Percentiles rank a stretch among this genome's conserved stretches.
These are phyloP conservation scores for Lottia scabra DNA, from an alignment of 2,888 invertebrate genomes.

Conservation along the genomic window DNA sequence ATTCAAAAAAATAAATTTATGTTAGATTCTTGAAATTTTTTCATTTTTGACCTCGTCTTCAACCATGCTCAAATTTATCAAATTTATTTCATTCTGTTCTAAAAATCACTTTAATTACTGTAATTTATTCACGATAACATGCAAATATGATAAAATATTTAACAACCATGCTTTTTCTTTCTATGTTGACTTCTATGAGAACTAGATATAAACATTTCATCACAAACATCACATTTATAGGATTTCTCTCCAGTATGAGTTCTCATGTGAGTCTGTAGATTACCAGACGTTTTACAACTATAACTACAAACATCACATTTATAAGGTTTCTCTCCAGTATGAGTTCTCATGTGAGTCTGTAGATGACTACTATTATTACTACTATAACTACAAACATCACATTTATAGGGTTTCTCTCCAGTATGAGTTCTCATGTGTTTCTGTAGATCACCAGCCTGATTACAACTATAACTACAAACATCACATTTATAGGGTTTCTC, in stretches of 20 bases:
- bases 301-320: conserved; percentile 26
- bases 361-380: conserved; percentile 6
- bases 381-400: conserved; percentile 23
- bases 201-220: no score
- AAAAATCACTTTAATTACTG: no score
- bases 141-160: no score
- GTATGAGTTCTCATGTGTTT: conserved; percentile 19
- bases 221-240: no score
- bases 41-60: no score
- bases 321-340: conserved; percentile 15
- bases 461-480: conserved; percentile 12
- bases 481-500: conserved; percentile 13
- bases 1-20: no score
- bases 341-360: conserved; percentile 21
- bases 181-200: no score
- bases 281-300: background rate
- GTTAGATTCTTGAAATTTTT: no score
- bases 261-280: conserved; percentile 10
- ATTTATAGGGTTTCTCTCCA: conserved; percentile 17
- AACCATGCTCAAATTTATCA: no score
- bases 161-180: no score
- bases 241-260: background rate
- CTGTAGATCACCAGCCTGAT: background rate
- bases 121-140: no score
- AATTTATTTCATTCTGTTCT: no score